phyloP scores from a whole-genome alignment of 2,797 vertebrate species.

The Gymnoscopelus microlampas region DNA sequence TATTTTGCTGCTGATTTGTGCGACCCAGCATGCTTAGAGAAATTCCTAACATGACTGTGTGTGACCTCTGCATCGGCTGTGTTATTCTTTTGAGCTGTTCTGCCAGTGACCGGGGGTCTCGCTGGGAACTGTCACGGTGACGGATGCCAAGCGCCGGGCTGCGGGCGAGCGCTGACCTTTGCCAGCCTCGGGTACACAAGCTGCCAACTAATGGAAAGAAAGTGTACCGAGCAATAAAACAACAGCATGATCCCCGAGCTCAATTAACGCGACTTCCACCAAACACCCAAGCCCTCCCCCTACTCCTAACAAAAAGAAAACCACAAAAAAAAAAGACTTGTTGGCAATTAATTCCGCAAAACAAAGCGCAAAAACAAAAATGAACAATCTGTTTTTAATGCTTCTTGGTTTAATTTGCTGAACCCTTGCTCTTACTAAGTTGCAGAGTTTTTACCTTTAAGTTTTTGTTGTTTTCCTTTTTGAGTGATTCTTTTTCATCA shows the following conservation, averaged over 20 bases:
- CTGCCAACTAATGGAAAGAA: constrained; percentile 80
- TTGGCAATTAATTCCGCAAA: constrained; percentile 63
- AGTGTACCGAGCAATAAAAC: constrained; percentile 55
- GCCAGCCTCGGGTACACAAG: constrained; percentile 81
- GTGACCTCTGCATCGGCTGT: constrained; percentile 85
- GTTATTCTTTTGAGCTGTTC: constrained; percentile 85
- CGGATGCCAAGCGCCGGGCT: constrained; percentile 89
- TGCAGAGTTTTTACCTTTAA: constrained; percentile 87
- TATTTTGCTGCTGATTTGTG: constrained; percentile 85
- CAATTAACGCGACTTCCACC: constrained; percentile 1
- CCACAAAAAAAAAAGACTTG: constrained; percentile 49
- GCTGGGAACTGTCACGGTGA: constrained; percentile 91
- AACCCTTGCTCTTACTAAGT: constrained; percentile 98
- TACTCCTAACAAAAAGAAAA: constrained; percentile 32
- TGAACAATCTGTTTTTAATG: constrained; percentile 76
- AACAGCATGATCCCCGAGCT: constrained; percentile 22
- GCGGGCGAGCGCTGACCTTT: constrained; percentile 87
- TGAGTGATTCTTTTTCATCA: constrained; percentile 91
- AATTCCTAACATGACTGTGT: constrained; percentile 88
- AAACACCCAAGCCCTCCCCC: background rate
- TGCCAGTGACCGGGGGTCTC: constrained; percentile 84
- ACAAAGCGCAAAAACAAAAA: constrained; percentile 69
- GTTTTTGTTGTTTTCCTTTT: constrained; percentile 61
- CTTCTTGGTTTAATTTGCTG: constrained; percentile 93
- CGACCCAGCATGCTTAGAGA: constrained; percentile 87